Base-by-base conservation (phyloP, 2,888 invertebrate genomes). In the Coenonympha glycerion region DNA sequence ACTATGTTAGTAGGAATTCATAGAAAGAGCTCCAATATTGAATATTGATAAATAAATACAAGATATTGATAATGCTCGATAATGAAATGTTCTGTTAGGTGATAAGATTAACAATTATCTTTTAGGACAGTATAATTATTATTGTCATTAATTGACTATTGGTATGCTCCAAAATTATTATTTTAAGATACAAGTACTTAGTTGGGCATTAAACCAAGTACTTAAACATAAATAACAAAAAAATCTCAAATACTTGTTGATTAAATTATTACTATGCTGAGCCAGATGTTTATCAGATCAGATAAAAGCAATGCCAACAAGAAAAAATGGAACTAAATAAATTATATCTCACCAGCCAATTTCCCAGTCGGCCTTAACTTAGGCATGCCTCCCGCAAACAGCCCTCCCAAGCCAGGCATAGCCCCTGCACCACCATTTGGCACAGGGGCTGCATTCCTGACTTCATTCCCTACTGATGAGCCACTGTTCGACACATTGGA, bases 361-460 rank as follows among this genome's bases (percentile, higher is more conserved):
- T 87, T 88, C 55, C 92, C 92, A 41, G 92, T 92, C n/a, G 93
- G 86, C 69, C 92, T 91, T 56, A 95, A 81, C 73, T 93, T 93
- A 18, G 95, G 95, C 90, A 95, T 93, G 51, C 95, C 95, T 48
- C 93, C 93, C 37, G 93, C 92, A 79, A 95, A 95, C 52, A 95
- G 77, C 6, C 93, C 94, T 9, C 92, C 94, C 47, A 94, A 83
- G 3, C 73, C 76, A 0, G 81, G 85, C 3, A 69, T 78, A 4
- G 69, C 65, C 13, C 69, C 74, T 6, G 33, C 47, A 24, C 79
- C 79, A 15, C 85, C 85, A 62, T 86, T 85, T 52, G 80, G 80
- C 46, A 83, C 45, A 0, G 76, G 70, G n/a, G 73, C 66, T 24
- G 76, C 67, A 63, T 72, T 76, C 49, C 76, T 73, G 1, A 71